phyloP scores from a whole-genome alignment of 2,113 vertebrate species.

The Panthera tigris region DNA sequence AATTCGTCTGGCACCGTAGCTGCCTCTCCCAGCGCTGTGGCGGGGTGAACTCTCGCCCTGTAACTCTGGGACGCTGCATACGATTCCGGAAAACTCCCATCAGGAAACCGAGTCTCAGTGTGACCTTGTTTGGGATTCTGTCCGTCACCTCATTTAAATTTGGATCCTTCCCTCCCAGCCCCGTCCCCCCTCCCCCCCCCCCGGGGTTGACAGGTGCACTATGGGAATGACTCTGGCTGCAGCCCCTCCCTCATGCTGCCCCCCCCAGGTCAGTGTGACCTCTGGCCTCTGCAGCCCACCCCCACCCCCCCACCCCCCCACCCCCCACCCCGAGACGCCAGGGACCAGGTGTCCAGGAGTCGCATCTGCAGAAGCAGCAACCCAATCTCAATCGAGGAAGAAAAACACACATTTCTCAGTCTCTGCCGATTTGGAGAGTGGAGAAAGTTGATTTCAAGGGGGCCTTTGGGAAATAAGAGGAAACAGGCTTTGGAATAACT shows the following conservation, averaged over 20 bases:
- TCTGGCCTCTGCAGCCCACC: rapidly evolving
- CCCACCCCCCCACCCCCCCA: background rate
- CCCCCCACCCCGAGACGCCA: background rate
- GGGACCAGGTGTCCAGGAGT: background rate
- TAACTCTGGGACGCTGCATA: rapidly evolving
- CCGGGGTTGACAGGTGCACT: background rate
- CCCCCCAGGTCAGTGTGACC: rapidly evolving
- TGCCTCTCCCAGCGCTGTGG: rapidly evolving
- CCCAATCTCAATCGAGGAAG: background rate
- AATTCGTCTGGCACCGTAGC: rapidly evolving
- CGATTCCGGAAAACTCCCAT: rapidly evolving
- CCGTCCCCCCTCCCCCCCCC: rapidly evolving
- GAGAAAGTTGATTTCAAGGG: slow-evolving; percentile 59
- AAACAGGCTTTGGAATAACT: background rate
- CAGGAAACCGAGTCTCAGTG: rapidly evolving
- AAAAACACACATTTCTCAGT: slow-evolving; percentile 33
- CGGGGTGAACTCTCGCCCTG: rapidly evolving
- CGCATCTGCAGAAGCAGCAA: rapidly evolving
- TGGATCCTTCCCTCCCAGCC: rapidly evolving
- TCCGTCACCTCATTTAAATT: rapidly evolving
- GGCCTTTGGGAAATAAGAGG: slow-evolving; percentile 48
- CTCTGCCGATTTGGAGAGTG: slow-evolving; percentile 17
- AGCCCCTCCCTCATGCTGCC: rapidly evolving
- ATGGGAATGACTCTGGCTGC: rapidly evolving
- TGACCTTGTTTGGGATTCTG: rapidly evolving